Conservation (phyloP, 2,797 vertebrate species). For the Myotis myotis region DNA sequence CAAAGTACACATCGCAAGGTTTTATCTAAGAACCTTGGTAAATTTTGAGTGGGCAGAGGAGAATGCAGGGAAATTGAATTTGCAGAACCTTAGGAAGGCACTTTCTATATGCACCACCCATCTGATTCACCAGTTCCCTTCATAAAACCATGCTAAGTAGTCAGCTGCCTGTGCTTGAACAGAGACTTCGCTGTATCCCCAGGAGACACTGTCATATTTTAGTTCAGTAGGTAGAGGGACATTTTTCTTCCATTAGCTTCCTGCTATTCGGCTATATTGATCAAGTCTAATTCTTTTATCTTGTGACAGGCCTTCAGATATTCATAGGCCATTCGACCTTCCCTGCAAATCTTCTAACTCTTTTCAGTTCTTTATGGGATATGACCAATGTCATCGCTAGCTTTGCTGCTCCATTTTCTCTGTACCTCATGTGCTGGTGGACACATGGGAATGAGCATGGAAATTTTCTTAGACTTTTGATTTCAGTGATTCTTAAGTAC, state of each 20-base stretch:
- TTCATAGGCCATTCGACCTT: neutral
- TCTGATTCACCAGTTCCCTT: neutral
- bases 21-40: neutral
- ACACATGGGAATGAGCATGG: neutral
- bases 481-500: neutral
- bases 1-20: neutral
- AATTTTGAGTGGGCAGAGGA: slow-evolving; percentile 21
- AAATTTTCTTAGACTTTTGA: neutral
- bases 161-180: neutral
- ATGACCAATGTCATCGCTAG: neutral
- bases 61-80: neutral
- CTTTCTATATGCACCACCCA: neutral
- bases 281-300: neutral
- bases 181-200: neutral
- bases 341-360: neutral
- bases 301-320: neutral
- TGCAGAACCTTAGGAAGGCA: neutral
- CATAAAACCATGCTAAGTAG: neutral
- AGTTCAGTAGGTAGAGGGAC: neutral
- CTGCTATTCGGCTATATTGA: neutral
- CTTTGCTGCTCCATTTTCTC: neutral
- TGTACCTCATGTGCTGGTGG: neutral
- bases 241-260: slow-evolving; percentile 5
- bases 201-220: neutral
- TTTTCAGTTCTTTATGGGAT: neutral